Conservation (phyloP, 30 jellyfish, hydroid and myxozoan species). For the Phacellophora camtschatica region DNA sequence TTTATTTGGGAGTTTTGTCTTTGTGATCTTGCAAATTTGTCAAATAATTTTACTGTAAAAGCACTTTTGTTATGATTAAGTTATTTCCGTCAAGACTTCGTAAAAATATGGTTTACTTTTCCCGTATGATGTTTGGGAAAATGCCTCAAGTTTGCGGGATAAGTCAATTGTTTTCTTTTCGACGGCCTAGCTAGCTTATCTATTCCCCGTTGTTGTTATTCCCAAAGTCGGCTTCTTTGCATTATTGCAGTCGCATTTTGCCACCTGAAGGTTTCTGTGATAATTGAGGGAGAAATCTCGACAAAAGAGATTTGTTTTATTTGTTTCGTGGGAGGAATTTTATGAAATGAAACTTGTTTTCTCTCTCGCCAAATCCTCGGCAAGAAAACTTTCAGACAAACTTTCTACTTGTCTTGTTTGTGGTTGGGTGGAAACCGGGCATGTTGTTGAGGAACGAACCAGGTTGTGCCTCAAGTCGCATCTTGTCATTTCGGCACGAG, state of each 20-base stretch:
- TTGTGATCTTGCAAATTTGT: slow-evolving; percentile 33
- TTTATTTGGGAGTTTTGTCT: slow-evolving; percentile 48
- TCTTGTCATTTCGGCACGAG: not conserved
- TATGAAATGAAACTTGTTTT: not conserved
- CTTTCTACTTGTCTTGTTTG: slow-evolving; percentile 29
- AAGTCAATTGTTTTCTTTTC: slow-evolving; percentile 23
- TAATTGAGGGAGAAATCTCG: too few relatives aligned
- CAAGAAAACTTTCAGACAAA: slow-evolving; percentile 29
- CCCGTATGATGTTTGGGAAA: slow-evolving; percentile 14
- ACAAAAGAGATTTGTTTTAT: too few relatives aligned
- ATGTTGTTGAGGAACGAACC: too few relatives aligned
- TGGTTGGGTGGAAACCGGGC: not conserved
- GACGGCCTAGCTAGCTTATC: slow-evolving; percentile 54
- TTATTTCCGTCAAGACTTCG: too few relatives aligned
- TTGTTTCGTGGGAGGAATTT: too few relatives aligned
- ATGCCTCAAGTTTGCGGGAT: slow-evolving; percentile 65
- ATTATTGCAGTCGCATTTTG: slow-evolving; percentile 35
- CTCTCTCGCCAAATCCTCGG: not conserved
- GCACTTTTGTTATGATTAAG: slow-evolving; percentile 26
- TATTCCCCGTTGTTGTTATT: slow-evolving; percentile 36
- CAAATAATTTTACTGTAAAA: not conserved
- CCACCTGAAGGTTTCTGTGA: slow-evolving; percentile 38
- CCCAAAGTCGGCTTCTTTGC: slow-evolving; percentile 32
- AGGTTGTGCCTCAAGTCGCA: slow-evolving; percentile 26
- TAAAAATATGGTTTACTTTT: slow-evolving; percentile 9